Evolutionary conservation across 2,888 invertebrate species (phyloP).

Genomic region (Druceiella hillmani): DNA sequence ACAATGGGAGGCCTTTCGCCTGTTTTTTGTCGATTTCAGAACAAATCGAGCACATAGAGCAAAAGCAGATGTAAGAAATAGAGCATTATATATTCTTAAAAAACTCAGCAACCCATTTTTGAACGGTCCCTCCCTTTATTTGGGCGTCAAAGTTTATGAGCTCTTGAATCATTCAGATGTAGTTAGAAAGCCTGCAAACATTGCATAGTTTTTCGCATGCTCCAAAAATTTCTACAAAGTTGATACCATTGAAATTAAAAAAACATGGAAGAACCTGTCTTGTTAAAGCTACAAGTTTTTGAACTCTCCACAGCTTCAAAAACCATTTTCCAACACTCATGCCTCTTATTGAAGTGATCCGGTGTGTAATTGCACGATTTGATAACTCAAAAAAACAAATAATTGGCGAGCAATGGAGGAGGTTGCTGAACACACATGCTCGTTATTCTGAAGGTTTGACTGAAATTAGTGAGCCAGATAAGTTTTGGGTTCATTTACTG

Average conservation of each 20-base stretch:
- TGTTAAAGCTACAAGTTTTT: no score
- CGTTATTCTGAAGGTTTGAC: constrained; percentile 15
- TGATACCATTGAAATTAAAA: constrained; percentile 17
- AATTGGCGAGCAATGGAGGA: constrained; percentile 14
- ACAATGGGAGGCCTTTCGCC: no score
- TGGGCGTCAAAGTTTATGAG: constrained; percentile 15
- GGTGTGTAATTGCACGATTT: constrained; percentile 5
- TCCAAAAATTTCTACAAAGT: constrained; percentile 17
- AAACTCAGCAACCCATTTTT: no score
- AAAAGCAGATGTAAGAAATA: no score
- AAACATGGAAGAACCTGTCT: no score
- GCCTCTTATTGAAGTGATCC: constrained; percentile 6
- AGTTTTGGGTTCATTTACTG: constrained; percentile 17
- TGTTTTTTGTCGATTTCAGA: no score
- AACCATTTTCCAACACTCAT: no score
- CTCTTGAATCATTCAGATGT: constrained; percentile 18
- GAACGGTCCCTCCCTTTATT: no score
- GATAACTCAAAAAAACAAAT: constrained; percentile 6
- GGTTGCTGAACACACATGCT: constrained; percentile 14
- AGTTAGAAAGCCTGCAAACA: constrained; percentile 16
- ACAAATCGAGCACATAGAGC: no score
- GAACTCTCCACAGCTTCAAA: constrained; percentile 16
- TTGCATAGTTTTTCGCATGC: constrained; percentile 17
- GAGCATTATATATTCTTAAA: no score
- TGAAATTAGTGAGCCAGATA: constrained; percentile 15